Conservation (phyloP, 2,888 invertebrate species). For the Pilophorus perplexus region DNA sequence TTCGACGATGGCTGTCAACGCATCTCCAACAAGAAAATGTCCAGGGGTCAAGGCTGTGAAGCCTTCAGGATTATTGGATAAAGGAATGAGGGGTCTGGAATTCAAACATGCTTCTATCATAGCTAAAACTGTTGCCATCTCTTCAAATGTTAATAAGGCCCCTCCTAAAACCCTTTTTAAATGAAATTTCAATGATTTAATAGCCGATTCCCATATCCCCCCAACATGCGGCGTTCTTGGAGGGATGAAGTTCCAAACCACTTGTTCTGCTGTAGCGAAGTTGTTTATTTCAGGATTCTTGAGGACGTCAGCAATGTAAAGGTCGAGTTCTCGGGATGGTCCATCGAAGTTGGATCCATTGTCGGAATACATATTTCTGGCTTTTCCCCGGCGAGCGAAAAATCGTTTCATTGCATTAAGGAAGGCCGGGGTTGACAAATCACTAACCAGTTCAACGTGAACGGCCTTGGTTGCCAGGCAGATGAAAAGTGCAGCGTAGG, state of each 20-base stretch:
- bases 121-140: slow-evolving; percentile 18
- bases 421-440: slow-evolving; percentile 5
- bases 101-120: slow-evolving; percentile 22
- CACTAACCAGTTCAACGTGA: slow-evolving; percentile 13
- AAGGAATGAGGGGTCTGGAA: slow-evolving; percentile 31
- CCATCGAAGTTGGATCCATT: slow-evolving; percentile 28
- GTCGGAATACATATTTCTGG: too few relatives aligned
- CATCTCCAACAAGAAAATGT: slow-evolving; percentile 19
- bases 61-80: slow-evolving; percentile 15
- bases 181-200: slow-evolving; percentile 30
- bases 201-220: too few relatives aligned
- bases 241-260: slow-evolving; percentile 22
- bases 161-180: slow-evolving; percentile 16
- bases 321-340: not conserved
- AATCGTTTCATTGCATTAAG: not conserved
- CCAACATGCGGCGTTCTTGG: slow-evolving; percentile 16
- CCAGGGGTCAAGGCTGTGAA: slow-evolving; percentile 17
- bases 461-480: slow-evolving; percentile 25
- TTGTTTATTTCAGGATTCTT: not conserved
- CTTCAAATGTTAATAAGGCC: slow-evolving; percentile 16
- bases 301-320: not conserved
- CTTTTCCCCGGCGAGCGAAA: too few relatives aligned
- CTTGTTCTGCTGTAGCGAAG: not conserved
- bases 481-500: slow-evolving; percentile 12
- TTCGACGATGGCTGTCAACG: not conserved